Evolutionary conservation across 2,888 invertebrate genomes (phyloP).

Genomic region (Penaeus monodon): DNA sequence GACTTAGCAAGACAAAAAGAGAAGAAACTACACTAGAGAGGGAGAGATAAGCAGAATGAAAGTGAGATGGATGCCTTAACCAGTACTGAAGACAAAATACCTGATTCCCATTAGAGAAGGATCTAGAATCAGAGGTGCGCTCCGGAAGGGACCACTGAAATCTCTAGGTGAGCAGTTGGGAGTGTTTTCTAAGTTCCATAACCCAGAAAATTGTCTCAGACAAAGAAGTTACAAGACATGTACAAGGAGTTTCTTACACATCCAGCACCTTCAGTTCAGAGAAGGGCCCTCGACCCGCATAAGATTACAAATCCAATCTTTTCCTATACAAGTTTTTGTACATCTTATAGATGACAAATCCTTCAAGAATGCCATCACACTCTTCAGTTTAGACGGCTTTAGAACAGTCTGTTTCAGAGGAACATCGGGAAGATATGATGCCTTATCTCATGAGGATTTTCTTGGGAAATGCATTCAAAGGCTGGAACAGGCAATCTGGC

Average conservation of each 20-base stretch:
- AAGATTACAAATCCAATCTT: slow-evolving; percentile 83
- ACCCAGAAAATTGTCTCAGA: slow-evolving; percentile 43
- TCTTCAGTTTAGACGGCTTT: slow-evolving; percentile 80
- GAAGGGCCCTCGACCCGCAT: slow-evolving; percentile 87
- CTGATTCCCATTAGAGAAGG: too few relatives aligned
- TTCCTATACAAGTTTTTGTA: slow-evolving; percentile 83
- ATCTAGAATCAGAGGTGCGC: neutral
- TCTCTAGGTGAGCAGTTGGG: slow-evolving; percentile 61
- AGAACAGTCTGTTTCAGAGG: slow-evolving; percentile 44
- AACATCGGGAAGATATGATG: slow-evolving; percentile 82
- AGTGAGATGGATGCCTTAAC: neutral
- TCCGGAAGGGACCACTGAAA: slow-evolving; percentile 45
- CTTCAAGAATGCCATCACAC: slow-evolving; percentile 85
- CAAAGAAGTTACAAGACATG: slow-evolving; percentile 51
- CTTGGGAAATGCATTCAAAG: slow-evolving; percentile 87
- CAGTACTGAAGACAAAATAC: neutral
- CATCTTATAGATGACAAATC: slow-evolving; percentile 86
- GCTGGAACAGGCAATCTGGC: slow-evolving; percentile 78
- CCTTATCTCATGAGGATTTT: slow-evolving; percentile 84
- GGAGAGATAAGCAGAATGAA: neutral
- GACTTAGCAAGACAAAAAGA: slow-evolving; percentile 16
- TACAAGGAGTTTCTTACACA: slow-evolving; percentile 77
- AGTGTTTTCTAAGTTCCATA: slow-evolving; percentile 56
- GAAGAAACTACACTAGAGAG: neutral
- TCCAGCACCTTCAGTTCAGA: slow-evolving; percentile 84